Percentiles rank a stretch among this genome's conserved stretches.
phyloP scores from a whole-genome alignment of 2,888 invertebrate genomes.

The Drosophila cognata region DNA sequence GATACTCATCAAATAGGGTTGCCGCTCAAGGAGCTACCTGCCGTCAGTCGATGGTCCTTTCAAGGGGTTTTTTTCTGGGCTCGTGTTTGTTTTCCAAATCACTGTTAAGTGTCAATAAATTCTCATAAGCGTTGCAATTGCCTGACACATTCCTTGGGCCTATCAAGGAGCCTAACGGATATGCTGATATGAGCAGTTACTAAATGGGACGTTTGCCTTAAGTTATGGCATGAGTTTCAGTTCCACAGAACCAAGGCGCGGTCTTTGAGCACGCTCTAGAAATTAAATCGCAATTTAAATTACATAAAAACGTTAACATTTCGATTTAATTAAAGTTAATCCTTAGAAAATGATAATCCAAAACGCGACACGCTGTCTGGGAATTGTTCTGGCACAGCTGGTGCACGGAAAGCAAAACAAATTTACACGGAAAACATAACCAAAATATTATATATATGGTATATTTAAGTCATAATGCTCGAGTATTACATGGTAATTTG shows the following conservation, averaged over 20 bases:
- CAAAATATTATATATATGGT: slow-evolving; percentile 22
- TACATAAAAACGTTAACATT: background rate
- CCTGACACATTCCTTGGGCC: slow-evolving; percentile 57
- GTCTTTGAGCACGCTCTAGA: slow-evolving; percentile 19
- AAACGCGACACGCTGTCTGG: slow-evolving; percentile 49
- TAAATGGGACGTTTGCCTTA: slow-evolving; percentile 36
- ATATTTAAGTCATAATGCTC: slow-evolving; percentile 42
- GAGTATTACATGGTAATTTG: slow-evolving; percentile 78
- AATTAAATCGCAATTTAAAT: slow-evolving; percentile 2
- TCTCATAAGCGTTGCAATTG: slow-evolving; percentile 71
- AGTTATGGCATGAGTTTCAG: slow-evolving; percentile 52
- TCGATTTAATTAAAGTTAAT: slow-evolving; percentile 12
- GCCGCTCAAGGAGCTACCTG: slow-evolving; percentile 38
- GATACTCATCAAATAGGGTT: slow-evolving; percentile 64
- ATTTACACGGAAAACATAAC: slow-evolving; percentile 50
- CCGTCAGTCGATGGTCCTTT: slow-evolving; percentile 3
- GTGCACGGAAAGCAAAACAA: slow-evolving; percentile 20
- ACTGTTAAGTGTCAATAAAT: slow-evolving; percentile 76
- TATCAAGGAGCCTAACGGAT: slow-evolving; percentile 53
- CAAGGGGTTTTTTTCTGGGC: slow-evolving; percentile 24
- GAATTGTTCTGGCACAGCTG: slow-evolving; percentile 23
- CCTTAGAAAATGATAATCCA: slow-evolving; percentile 26
- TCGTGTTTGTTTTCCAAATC: slow-evolving; percentile 54
- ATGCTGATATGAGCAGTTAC: slow-evolving; percentile 35
- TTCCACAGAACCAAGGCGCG: slow-evolving; percentile 42